phyloP scores from a whole-genome alignment of 2,113 vertebrate genomes.

The Oxygymnocypris stewartii region DNA sequence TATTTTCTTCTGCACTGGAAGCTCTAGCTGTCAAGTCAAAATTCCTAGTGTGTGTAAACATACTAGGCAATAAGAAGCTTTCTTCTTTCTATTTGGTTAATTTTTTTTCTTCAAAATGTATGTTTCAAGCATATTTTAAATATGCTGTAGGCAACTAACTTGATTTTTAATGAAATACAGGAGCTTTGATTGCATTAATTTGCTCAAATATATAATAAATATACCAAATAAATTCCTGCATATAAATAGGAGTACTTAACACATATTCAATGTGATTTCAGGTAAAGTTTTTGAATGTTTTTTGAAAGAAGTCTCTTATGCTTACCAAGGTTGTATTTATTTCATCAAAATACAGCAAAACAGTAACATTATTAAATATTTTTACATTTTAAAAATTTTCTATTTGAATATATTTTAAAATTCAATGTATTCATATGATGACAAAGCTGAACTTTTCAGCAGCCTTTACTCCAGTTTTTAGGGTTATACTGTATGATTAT shows the following conservation, averaged over 20 bases:
- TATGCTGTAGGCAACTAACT: neutral
- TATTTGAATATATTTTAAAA: neutral
- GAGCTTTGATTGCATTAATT: neutral
- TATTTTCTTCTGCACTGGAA: no score
- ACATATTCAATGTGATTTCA: no score
- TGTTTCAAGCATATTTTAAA: neutral
- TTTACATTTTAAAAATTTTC: no score
- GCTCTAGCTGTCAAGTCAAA: no score
- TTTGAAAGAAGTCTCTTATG: no score
- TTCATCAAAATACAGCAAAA: neutral
- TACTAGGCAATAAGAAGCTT: no score
- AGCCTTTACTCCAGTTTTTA: neutral
- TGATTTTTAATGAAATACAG: neutral
- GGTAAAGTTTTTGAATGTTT: no score
- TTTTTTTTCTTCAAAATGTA: neutral
- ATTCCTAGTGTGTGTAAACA: no score
- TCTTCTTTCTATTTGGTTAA: no score
- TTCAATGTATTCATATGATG: neutral
- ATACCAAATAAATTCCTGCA: neutral
- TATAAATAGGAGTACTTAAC: no score
- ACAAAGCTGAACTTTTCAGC: neutral
- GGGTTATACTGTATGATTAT: neutral
- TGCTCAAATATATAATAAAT: neutral
- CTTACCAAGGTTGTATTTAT: no score
- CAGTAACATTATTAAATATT: no score